Evolutionary conservation across 1,140 invertebrate species (phyloP), one percentile per base, ranked within the genome.

Genomic region (Camponotus vicinus): DNA sequence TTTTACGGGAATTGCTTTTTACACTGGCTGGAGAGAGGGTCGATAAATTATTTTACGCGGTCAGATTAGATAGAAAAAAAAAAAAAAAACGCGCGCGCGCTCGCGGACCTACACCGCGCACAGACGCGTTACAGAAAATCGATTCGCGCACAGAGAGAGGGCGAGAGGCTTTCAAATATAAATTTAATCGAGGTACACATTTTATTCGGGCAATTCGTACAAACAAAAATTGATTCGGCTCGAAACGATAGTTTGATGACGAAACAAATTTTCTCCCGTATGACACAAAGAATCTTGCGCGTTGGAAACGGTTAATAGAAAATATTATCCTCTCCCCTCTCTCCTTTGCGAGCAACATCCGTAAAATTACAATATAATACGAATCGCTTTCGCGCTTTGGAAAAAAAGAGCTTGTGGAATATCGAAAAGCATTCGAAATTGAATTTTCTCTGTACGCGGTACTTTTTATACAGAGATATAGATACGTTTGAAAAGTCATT

Each of bases 11-110:
- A 83, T 75, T 57, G 40, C 69, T 75, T 83, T 75, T 83, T 49
- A 83, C 67, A 73, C 32, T 27, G 67, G n/a, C 37, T 9, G 37
- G 37, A 55, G 55, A 45, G 21, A 55, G 40, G 21, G 55, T 83
- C 79, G 69, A 75, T 75, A 73, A 73, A 83, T 83, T 83, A 83
- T 83, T 83, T 83, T 52, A 15, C 49, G 73, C 67, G 79, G 78
- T 61, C 69, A 57, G 64, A 82, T 52, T 18, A 52, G 66, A 40
- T 37, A 49, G 57, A 82, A 82, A 4, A 49, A 52, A 52, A 52
- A 52, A 52, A 52, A 52, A 52, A n/a, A n/a, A n/a, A n/a, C 18
- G 15, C 49, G 1, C 61, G 27, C 18, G 15, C 49, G 1, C 61
- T 18, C 45, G 55, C 40, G 67, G 34, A 40, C 18, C 42, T 8